These are phyloP conservation scores for Ceyx cyanopectus DNA, from an alignment of 2,113 vertebrate species.

Conservation along the genomic window DNA sequence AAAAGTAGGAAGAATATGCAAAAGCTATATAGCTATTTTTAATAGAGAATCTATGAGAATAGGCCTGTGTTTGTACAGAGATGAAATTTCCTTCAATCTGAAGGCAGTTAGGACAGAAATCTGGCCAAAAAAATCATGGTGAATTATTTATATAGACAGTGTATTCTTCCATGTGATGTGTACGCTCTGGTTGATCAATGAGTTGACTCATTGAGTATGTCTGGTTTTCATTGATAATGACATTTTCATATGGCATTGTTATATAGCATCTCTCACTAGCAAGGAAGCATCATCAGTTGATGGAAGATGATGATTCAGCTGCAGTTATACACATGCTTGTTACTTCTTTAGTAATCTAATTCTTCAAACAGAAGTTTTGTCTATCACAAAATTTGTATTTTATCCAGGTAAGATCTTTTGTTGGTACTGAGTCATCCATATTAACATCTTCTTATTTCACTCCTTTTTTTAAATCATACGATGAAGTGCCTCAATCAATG, in stretches of 20 bases:
- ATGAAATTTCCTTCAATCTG: background rate
- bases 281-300: background rate
- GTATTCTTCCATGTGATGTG: background rate
- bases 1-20: background rate
- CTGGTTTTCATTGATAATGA: background rate
- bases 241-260: background rate
- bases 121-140: background rate
- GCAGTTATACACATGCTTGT: background rate
- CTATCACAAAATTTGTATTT: background rate
- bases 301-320: background rate
- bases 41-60: background rate
- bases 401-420: background rate
- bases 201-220: background rate
- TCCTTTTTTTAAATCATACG: background rate
- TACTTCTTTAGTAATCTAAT: background rate
- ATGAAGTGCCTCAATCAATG: background rate
- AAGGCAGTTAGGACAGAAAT: background rate
- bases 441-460: background rate
- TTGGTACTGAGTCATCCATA: background rate
- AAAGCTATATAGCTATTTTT: background rate
- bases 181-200: background rate
- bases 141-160: background rate
- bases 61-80: background rate
- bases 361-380: background rate
- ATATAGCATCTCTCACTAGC: background rate